phyloP scores from a whole-genome alignment of 2,888 invertebrate genomes.

The Platerodrilus igneus region DNA sequence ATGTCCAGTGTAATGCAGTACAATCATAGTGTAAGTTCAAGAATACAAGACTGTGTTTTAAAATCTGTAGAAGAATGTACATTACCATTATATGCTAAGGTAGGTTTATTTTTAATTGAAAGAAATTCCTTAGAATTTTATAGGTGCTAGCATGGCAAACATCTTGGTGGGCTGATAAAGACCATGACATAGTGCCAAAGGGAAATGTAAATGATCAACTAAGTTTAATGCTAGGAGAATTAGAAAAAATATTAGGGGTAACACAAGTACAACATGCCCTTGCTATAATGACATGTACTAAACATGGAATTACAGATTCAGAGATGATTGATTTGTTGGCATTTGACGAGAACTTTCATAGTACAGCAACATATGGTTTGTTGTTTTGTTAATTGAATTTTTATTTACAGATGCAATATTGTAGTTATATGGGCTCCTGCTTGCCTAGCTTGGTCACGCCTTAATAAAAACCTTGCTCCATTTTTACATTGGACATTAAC shows the following conservation, averaged over 20 bases:
- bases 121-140: conserved; percentile 10
- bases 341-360: conserved; percentile 59
- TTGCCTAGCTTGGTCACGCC: conserved; percentile 62
- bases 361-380: conserved; percentile 61
- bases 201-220: conserved; percentile 60
- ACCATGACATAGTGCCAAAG: conserved; percentile 53
- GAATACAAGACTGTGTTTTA: conserved; percentile 54
- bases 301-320: conserved; percentile 74
- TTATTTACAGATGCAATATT: conserved; percentile 9
- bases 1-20: conserved; percentile 56
- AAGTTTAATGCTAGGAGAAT: conserved; percentile 61
- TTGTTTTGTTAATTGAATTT: conserved; percentile 8
- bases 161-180: conserved; percentile 56
- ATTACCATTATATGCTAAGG: conserved; percentile 66
- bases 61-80: conserved; percentile 62
- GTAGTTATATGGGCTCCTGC: conserved; percentile 67
- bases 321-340: conserved; percentile 72
- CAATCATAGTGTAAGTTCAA: conserved; percentile 59
- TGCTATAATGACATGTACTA: conserved; percentile 67
- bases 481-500: conserved; percentile 60
- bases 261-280: conserved; percentile 64
- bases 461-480: conserved; percentile 61
- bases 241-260: conserved; percentile 63
- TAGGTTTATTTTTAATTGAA: conserved; percentile 32
- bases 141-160: conserved; percentile 60